Evolutionary conservation across 2,888 invertebrate species (phyloP).

Genomic region (Homarus gammarus): DNA sequence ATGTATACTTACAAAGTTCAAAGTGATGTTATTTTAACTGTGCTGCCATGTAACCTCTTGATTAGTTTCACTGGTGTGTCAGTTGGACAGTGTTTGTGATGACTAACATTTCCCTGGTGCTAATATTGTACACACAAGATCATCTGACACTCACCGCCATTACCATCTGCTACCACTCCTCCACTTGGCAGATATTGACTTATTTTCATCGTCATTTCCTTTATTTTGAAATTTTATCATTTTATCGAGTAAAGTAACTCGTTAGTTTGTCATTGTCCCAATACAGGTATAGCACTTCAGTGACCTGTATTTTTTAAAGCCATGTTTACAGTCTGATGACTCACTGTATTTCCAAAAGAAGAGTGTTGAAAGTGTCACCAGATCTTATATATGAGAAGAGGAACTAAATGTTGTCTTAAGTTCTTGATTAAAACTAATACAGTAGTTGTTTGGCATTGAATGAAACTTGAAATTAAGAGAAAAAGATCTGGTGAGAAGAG

Average conservation of each 20-base stretch:
- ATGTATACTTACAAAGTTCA: constrained; percentile 70
- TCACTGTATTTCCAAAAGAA: not conserved
- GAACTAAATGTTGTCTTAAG: not conserved
- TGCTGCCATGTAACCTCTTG: constrained; percentile 68
- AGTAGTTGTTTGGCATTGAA: not conserved
- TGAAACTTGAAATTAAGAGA: not conserved
- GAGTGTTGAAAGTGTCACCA: not conserved
- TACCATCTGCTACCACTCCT: constrained; percentile 33
- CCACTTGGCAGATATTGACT: constrained; percentile 30
- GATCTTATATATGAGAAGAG: not conserved
- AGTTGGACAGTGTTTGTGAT: constrained; percentile 69
- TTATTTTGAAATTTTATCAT: constrained; percentile 39
- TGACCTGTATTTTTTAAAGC: not conserved
- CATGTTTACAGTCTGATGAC: not conserved
- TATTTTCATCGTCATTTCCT: constrained; percentile 39
- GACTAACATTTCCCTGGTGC: constrained; percentile 71
- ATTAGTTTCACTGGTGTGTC: constrained; percentile 60
- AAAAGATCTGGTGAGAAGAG: not conserved
- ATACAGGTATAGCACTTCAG: not conserved
- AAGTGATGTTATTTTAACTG: constrained; percentile 62
- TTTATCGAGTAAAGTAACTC: constrained; percentile 1
- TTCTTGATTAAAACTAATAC: not conserved
- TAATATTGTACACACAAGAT: constrained; percentile 64
- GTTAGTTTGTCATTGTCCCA: not conserved
- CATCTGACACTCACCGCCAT: constrained; percentile 34